phyloP scores from a whole-genome alignment of 2,113 vertebrate genomes.

The Thryonomys swinderianus region DNA sequence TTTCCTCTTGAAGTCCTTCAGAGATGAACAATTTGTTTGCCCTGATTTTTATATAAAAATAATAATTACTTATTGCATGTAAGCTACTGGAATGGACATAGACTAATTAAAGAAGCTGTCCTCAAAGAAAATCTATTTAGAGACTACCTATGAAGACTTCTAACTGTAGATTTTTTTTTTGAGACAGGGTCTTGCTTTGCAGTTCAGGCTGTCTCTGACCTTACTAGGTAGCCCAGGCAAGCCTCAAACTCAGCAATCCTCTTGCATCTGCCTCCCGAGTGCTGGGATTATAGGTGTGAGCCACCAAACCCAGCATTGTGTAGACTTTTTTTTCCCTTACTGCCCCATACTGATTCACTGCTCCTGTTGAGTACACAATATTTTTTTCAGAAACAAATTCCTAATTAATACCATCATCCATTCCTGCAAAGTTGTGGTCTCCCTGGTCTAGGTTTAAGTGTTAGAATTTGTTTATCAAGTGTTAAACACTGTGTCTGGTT shows the following conservation, averaged over 20 bases:
- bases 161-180: background rate
- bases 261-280: too few species aligned
- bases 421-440: background rate
- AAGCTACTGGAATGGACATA: background rate
- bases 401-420: background rate
- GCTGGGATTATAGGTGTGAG: too few species aligned
- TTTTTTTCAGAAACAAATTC: background rate
- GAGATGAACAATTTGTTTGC: background rate
- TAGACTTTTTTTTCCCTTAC: background rate
- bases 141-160: background rate
- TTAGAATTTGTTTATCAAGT: background rate
- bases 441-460: background rate
- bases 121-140: background rate
- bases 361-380: background rate
- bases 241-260: too few species aligned
- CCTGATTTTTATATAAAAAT: background rate
- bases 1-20: slow-evolving; percentile 6
- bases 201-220: too few species aligned
- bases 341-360: background rate
- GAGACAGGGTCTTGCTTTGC: too few species aligned
- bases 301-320: too few species aligned
- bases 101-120: background rate
- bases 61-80: background rate
- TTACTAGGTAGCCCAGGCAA: too few species aligned
- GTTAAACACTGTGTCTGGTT: background rate